Conservation (phyloP, 1,140 invertebrate species). For the Leptonema lineaticorne region DNA sequence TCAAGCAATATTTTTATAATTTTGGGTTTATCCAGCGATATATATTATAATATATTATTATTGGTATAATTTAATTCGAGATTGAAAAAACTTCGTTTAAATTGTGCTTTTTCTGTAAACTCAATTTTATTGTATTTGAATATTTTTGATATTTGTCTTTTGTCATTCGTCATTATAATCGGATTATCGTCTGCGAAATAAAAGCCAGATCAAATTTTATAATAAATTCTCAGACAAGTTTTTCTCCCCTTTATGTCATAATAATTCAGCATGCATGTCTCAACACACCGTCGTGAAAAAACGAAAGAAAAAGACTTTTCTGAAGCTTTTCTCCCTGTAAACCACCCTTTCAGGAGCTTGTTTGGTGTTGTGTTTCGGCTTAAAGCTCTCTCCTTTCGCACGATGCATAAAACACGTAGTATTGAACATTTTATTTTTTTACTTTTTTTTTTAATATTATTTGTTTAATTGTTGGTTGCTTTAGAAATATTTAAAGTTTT, state of each 20-base stretch:
- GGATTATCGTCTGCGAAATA: not conserved
- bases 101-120: too few relatives aligned
- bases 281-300: not conserved
- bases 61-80: not conserved
- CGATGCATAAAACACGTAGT: not conserved
- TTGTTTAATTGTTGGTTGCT: too few relatives aligned
- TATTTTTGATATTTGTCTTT: too few relatives aligned
- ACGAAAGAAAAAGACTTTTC: not conserved
- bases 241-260: not conserved
- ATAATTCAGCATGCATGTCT: not conserved
- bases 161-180: not conserved
- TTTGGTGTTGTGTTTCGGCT: conserved; percentile 2
- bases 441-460: too few relatives aligned
- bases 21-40: too few relatives aligned
- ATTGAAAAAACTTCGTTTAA: not conserved
- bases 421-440: too few relatives aligned
- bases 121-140: too few relatives aligned
- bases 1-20: too few relatives aligned
- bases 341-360: conserved; percentile 7
- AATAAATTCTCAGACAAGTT: not conserved
- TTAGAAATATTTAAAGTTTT: too few relatives aligned
- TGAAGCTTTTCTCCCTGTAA: not conserved
- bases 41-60: too few relatives aligned
- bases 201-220: not conserved
- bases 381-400: not conserved